Conservation (phyloP, 2,888 invertebrate species). For the Sicus ferrugineus region DNA sequence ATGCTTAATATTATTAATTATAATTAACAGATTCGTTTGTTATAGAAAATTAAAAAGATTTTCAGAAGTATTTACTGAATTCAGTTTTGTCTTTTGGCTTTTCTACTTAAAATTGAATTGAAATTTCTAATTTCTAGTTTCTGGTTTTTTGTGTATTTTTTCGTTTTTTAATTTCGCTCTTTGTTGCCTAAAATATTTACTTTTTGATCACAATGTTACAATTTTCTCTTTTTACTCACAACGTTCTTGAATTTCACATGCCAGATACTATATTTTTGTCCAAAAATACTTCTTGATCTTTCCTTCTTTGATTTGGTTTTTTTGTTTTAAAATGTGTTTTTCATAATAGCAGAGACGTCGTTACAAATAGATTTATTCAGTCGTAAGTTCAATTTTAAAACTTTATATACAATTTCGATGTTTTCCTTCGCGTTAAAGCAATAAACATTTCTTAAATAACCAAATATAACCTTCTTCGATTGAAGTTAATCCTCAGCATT, state of each 20-base stretch:
- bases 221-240: slow-evolving; percentile 54
- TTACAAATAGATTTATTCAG: too few relatives aligned
- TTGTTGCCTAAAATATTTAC: slow-evolving; percentile 35
- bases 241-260: slow-evolving; percentile 50
- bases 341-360: neutral
- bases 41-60: slow-evolving; percentile 28
- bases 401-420: too few relatives aligned
- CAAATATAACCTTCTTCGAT: too few relatives aligned
- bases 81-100: too few relatives aligned
- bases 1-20: slow-evolving; percentile 15
- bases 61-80: slow-evolving; percentile 17
- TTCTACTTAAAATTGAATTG: neutral
- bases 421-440: too few relatives aligned
- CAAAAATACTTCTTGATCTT: slow-evolving; percentile 41
- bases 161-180: slow-evolving; percentile 16
- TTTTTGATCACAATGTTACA: slow-evolving; percentile 33
- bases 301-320: neutral
- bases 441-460: too few relatives aligned
- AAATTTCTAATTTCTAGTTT: slow-evolving; percentile 26
- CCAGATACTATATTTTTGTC: slow-evolving; percentile 38
- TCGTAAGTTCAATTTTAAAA: too few relatives aligned
- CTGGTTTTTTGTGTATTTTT: slow-evolving; percentile 28
- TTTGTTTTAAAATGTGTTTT: neutral
- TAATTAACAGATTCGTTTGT: slow-evolving; percentile 34
- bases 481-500: too few relatives aligned